Evolutionary conservation across 2,797 vertebrate species (phyloP), one percentile per base, ranked within the genome.

Genomic region (Erpetoichthys calabaricus): DNA sequence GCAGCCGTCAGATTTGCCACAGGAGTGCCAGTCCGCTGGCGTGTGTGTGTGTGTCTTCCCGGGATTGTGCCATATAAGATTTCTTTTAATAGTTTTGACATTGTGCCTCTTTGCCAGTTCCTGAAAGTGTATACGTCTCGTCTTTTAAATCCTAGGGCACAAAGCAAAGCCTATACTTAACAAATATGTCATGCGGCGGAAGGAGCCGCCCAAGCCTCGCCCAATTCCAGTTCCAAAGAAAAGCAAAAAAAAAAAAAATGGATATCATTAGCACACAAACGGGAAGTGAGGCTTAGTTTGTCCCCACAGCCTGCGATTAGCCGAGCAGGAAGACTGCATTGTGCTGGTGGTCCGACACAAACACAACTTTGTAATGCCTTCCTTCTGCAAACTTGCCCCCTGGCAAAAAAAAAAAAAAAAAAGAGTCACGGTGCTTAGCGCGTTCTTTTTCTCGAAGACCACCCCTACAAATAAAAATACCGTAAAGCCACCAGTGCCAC

Each of bases 171-270:
- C 75, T 71, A 70, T 77, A 73, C 72, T 81, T 79, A 64, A 61
- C 77, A 74, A 84, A 79, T 77, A 68, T 78, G 78, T 77, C 73
- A 75, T 71, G 67, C 75, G 79, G 69, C 80, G 80, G 82, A 86
- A 84, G 77, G 80, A 72, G 77, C 73, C 84, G 79, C 84, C 84
- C 81, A 75, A 64, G 74, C 68, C 75, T 77, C 73, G 84, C 81
- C 81, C 84, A 68, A 70, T 67, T 65, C 69, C 71, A 68, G 76
- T 86, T 65, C 76, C 68, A 73, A 59, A 56, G 55, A 57, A 58
- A 67, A 56, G 55, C 55, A 58, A 67, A 72, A 73, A 25, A 25
- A 69, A 73, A 49, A 67, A 63, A 73, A 72, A 75, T 82, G 80
- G 81, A 85, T 85, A 81, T 76, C 64, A 75, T 80, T 73, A 76